These are phyloP conservation scores for Psylliodes chrysocephalus DNA, from an alignment of 2,888 invertebrate genomes.

Conservation along the genomic window DNA sequence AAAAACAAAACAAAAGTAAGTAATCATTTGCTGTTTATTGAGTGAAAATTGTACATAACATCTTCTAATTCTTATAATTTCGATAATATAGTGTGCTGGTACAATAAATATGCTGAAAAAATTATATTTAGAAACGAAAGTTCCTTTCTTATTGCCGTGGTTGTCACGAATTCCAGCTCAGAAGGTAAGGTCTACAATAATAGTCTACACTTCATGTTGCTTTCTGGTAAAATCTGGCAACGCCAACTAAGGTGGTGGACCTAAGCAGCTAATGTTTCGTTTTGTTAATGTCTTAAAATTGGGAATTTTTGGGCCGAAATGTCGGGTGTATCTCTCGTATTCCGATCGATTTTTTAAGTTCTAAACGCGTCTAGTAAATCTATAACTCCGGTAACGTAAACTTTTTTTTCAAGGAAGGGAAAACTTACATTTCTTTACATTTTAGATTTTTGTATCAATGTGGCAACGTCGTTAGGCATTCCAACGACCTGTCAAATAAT, in stretches of 20 bases:
- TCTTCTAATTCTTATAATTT: slow-evolving; percentile 1
- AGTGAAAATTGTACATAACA: neutral
- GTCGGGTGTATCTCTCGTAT: no score
- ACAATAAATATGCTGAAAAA: slow-evolving; percentile 1
- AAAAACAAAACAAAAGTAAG: slow-evolving; percentile 66
- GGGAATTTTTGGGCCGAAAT: no score
- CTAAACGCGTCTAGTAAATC: no score
- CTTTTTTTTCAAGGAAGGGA: no score
- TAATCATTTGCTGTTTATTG: no score
- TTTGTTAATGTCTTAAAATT: neutral
- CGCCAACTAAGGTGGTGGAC: slow-evolving; percentile 3
- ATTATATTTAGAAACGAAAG: slow-evolving; percentile 1
- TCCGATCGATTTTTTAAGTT: no score
- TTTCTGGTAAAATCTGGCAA: neutral
- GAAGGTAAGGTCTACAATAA: neutral
- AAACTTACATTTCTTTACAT: no score
- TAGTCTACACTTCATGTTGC: neutral
- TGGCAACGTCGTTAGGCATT: no score
- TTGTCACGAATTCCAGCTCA: neutral
- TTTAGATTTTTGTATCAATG: no score
- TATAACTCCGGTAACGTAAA: no score
- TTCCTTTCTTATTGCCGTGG: neutral
- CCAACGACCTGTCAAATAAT: no score
- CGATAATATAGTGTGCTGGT: slow-evolving; percentile 1
- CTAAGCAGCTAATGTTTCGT: neutral